Conservation (phyloP, 2,888 invertebrate species). For the Rugalucina vietnamica region DNA sequence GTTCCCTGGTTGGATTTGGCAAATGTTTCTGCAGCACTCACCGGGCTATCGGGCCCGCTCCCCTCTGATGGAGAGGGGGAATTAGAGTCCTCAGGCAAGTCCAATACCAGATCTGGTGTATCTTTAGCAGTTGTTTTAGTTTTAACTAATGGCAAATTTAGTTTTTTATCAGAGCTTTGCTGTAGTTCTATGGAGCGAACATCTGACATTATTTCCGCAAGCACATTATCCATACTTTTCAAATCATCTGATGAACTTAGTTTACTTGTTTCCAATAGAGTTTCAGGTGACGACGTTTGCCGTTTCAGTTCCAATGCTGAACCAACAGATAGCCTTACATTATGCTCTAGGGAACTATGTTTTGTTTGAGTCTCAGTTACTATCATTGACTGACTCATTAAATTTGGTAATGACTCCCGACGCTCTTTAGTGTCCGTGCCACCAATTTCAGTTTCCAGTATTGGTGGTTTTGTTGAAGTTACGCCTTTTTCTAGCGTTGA, state of each 20-base stretch:
- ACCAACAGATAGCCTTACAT: constrained; percentile 21
- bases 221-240: constrained; percentile 81
- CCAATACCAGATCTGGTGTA: constrained; percentile 83
- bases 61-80: constrained; percentile 76
- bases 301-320: constrained; percentile 52
- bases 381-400: constrained; percentile 58
- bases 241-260: constrained; percentile 59
- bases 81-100: constrained; percentile 80
- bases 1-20: constrained; percentile 92
- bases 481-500: constrained; percentile 67
- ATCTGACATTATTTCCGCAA: constrained; percentile 83
- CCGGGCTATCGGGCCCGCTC: constrained; percentile 77
- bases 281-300: constrained; percentile 58
- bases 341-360: neutral
- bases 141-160: constrained; percentile 77
- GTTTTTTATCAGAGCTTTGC: constrained; percentile 77
- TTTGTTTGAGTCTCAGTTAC: constrained; percentile 3
- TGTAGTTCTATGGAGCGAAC: constrained; percentile 82
- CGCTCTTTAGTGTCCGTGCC: constrained; percentile 30
- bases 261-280: constrained; percentile 34
- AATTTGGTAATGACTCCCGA: constrained; percentile 22
- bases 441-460: constrained; percentile 72
- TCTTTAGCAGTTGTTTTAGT: constrained; percentile 77
- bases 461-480: constrained; percentile 34
- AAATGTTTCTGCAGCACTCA: constrained; percentile 90